phyloP scores from a whole-genome alignment of 2,888 invertebrate genomes.

The Byasa hedistus region DNA sequence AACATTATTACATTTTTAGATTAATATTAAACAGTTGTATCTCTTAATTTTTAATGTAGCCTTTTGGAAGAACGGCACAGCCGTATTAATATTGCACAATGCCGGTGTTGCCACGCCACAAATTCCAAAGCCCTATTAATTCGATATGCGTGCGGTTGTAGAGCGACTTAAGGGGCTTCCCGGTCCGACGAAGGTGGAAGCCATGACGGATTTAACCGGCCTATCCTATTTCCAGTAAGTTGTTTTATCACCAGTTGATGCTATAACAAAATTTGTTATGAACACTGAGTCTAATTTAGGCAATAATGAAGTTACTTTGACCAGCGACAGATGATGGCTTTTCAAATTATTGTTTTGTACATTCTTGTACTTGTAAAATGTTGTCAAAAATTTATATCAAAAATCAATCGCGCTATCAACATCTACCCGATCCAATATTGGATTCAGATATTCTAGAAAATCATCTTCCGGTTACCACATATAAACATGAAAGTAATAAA shows the following conservation, averaged over 20 bases:
- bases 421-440: too few species aligned
- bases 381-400: too few species aligned
- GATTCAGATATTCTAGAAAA: too few species aligned
- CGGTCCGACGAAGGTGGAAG: constrained; percentile 47
- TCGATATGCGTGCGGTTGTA: constrained; percentile 50
- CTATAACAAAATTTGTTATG: constrained; percentile 10
- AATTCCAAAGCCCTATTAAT: constrained; percentile 49
- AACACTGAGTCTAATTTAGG: background rate
- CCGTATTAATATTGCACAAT: constrained; percentile 30
- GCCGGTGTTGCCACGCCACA: constrained; percentile 29
- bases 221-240: constrained; percentile 54
- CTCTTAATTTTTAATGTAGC: too few species aligned
- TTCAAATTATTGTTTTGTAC: background rate
- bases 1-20: too few species aligned
- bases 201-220: constrained; percentile 49
- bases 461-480: too few species aligned
- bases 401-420: too few species aligned
- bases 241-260: constrained; percentile 30
- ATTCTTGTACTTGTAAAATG: too few species aligned
- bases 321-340: background rate
- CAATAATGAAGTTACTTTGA: background rate
- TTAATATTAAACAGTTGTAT: too few species aligned
- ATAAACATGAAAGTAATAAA: too few species aligned
- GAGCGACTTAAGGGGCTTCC: constrained; percentile 59
- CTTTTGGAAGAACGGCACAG: background rate